These are phyloP conservation scores for Tachysurus vachellii DNA, from an alignment of 2,113 vertebrate species.

Conservation along the genomic window DNA sequence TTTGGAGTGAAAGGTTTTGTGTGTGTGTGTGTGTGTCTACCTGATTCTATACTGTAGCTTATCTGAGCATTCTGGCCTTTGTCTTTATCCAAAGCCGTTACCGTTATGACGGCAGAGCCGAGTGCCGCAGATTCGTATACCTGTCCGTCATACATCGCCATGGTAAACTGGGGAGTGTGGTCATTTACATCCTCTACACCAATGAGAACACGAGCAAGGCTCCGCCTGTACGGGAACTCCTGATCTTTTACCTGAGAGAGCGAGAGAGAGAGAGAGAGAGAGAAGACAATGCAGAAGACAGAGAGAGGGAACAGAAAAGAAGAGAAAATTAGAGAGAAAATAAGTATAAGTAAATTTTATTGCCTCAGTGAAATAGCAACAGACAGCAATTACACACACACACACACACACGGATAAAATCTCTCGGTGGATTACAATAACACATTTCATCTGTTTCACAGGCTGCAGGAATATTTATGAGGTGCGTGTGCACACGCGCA, in stretches of 20 bases:
- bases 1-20: not conserved
- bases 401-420: slow-evolving; percentile 33
- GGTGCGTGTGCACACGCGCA: slow-evolving; percentile 16
- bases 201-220: slow-evolving; percentile 86
- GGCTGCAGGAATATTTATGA: slow-evolving; percentile 44
- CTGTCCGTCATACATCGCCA: slow-evolving; percentile 85
- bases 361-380: slow-evolving; percentile 24
- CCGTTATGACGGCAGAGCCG: slow-evolving; percentile 90
- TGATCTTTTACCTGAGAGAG: slow-evolving; percentile 89
- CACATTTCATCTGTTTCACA: slow-evolving; percentile 43
- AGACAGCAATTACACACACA: slow-evolving; percentile 28
- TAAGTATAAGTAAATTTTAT: slow-evolving; percentile 8
- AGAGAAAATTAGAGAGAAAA: slow-evolving; percentile 15
- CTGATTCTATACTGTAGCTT: slow-evolving; percentile 89
- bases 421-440: slow-evolving; percentile 50
- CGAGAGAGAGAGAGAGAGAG: slow-evolving; percentile 15
- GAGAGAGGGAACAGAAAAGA: not conserved
- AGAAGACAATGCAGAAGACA: not conserved
- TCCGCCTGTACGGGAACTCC: slow-evolving; percentile 93
- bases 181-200: slow-evolving; percentile 95
- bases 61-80: slow-evolving; percentile 94
- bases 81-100: slow-evolving; percentile 95
- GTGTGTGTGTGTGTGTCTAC: slow-evolving; percentile 63
- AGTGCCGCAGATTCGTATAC: slow-evolving; percentile 95
- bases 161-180: slow-evolving; percentile 91